Percentiles rank a stretch among this genome's conserved stretches.
Conservation (phyloP, 2,797 vertebrate genomes). For the Zenarchopterus dispar region DNA sequence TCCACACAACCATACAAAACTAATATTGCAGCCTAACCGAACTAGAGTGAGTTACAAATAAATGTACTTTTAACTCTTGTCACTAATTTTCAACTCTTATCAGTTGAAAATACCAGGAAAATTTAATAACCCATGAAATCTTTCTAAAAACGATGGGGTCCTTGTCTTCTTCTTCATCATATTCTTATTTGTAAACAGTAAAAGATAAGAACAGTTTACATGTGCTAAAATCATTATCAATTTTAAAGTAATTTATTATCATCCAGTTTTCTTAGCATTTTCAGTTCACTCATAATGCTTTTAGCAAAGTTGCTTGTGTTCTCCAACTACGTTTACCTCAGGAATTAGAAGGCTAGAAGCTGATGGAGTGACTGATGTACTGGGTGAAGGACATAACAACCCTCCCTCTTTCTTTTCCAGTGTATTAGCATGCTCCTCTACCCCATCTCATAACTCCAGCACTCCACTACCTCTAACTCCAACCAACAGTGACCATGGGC, state of each 20-base stretch:
- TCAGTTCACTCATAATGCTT: slow-evolving; percentile 49
- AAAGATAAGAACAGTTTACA: too few relatives aligned
- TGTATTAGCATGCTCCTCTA: slow-evolving; percentile 50
- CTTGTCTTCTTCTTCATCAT: too few relatives aligned
- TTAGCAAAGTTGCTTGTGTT: slow-evolving; percentile 52
- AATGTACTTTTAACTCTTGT: too few relatives aligned
- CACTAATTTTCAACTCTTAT: too few relatives aligned
- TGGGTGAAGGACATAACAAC: slow-evolving; percentile 44
- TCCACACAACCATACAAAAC: too few relatives aligned
- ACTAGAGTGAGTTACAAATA: too few relatives aligned
- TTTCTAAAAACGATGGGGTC: too few relatives aligned
- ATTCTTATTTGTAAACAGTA: too few relatives aligned
- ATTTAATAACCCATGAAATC: too few relatives aligned
- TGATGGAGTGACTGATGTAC: slow-evolving; percentile 55
- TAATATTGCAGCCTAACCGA: too few relatives aligned
- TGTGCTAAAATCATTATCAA: too few relatives aligned
- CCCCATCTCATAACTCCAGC: slow-evolving; percentile 11
- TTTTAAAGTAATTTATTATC: slow-evolving; percentile 1
- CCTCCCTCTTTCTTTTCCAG: slow-evolving; percentile 46
- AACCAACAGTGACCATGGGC: slow-evolving; percentile 60
- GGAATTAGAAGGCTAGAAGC: slow-evolving; percentile 39
- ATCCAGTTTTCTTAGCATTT: slow-evolving; percentile 34
- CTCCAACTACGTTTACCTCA: slow-evolving; percentile 43
- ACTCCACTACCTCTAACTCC: slow-evolving; percentile 38
- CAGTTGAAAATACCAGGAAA: too few relatives aligned